These are phyloP conservation scores for Pomatorhinus ruficollis DNA, from an alignment of 2,113 vertebrate genomes.

Conservation along the genomic window DNA sequence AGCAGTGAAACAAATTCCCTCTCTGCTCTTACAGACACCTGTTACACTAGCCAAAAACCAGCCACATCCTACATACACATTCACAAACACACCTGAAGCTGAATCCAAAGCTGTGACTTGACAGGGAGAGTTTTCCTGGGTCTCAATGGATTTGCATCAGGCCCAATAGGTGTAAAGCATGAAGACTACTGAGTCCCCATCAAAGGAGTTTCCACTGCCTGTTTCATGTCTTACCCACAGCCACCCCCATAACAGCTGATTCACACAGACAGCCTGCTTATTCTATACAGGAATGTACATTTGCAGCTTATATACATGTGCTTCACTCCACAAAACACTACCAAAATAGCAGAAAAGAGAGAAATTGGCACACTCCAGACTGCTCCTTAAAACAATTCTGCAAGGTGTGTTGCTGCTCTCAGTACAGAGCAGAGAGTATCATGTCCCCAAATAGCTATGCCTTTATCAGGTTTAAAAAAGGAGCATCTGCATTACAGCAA, in stretches of 20 bases:
- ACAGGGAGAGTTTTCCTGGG: neutral
- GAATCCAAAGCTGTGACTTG: neutral
- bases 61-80: neutral
- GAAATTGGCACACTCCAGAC: neutral
- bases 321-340: constrained; percentile 11
- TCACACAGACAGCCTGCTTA: constrained; percentile 23
- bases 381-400: neutral
- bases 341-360: constrained; percentile 31
- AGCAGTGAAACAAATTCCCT: neutral
- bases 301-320: constrained; percentile 32
- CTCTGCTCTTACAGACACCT: neutral
- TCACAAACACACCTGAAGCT: neutral
- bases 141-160: neutral
- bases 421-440: neutral
- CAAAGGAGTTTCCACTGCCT: constrained; percentile 13
- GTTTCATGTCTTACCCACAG: constrained; percentile 29
- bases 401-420: neutral
- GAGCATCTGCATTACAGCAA: neutral
- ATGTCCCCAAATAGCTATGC: neutral
- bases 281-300: constrained; percentile 26
- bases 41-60: neutral
- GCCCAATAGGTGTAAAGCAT: neutral
- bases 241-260: constrained; percentile 51
- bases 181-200: neutral
- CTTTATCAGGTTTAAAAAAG: neutral